phyloP scores from a whole-genome alignment of 2,113 vertebrate species.

The Egretta garzetta region DNA sequence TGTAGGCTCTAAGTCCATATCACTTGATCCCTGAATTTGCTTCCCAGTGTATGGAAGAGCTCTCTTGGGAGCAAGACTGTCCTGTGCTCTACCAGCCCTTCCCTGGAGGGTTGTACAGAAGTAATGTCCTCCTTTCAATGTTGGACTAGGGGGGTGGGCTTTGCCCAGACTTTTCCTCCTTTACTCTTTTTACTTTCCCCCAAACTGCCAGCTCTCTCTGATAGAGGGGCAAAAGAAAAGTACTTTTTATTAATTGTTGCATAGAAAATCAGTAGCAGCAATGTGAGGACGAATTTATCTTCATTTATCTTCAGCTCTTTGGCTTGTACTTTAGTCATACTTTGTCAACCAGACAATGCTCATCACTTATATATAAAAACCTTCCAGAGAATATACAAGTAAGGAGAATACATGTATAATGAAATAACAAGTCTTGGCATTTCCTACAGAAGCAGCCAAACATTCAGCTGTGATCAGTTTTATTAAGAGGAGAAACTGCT shows the following conservation, averaged over 20 bases:
- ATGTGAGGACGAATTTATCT: neutral
- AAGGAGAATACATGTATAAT: conserved; percentile 8
- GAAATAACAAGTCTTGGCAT: conserved; percentile 36
- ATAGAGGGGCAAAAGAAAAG: neutral
- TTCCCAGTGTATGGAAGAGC: neutral
- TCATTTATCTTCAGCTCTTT: neutral
- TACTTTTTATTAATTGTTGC: neutral
- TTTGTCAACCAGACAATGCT: conserved; percentile 46
- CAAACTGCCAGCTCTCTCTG: neutral
- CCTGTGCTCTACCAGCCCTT: neutral
- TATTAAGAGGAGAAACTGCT: conserved; percentile 32
- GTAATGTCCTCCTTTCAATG: neutral
- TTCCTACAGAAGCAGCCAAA: neutral
- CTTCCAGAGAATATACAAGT: neutral
- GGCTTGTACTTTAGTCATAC: neutral
- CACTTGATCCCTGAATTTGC: neutral
- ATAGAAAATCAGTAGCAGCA: neutral
- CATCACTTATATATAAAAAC: neutral
- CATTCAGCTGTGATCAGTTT: conserved; percentile 11
- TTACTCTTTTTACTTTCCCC: neutral
- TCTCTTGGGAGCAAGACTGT: neutral
- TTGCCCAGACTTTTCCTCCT: neutral
- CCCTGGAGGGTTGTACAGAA: neutral
- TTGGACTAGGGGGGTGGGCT: neutral
- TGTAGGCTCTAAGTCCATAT: neutral